Conservation (phyloP, 2,888 invertebrate species). For the Frankliniella intonsa region DNA sequence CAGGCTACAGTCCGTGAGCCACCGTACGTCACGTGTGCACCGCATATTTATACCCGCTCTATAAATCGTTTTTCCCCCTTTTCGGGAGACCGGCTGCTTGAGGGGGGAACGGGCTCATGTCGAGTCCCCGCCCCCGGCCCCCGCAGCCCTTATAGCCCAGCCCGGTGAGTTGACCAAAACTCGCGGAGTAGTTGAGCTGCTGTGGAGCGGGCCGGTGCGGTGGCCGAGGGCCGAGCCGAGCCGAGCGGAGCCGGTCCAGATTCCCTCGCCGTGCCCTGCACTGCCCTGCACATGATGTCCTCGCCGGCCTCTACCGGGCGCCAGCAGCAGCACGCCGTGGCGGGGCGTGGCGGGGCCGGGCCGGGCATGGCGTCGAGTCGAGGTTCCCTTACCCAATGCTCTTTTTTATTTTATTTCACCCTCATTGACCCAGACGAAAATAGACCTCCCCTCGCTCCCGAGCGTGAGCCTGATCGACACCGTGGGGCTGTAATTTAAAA, state of each 20-base stretch:
- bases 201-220: too few species aligned
- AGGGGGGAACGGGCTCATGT: too few species aligned
- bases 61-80: constrained; percentile 2
- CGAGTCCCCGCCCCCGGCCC: too few species aligned
- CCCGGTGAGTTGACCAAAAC: neutral
- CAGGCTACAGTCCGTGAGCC: constrained; percentile 31
- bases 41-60: constrained; percentile 21
- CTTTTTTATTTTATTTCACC: too few species aligned
- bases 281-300: too few species aligned
- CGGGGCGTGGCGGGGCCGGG: neutral
- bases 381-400: too few species aligned
- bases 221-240: neutral
- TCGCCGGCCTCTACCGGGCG: too few species aligned
- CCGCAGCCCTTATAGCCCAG: too few species aligned
- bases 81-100: neutral
- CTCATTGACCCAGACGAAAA: too few species aligned
- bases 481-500: neutral
- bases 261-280: too few species aligned
- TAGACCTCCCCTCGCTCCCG: too few species aligned
- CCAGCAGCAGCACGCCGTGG: neutral
- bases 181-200: neutral
- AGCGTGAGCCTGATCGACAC: neutral
- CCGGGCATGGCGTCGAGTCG: neutral
- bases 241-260: too few species aligned
- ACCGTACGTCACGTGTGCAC: neutral